A percentile compares a stretch with the other conserved stretches of the same genome.
phyloP scores from a whole-genome alignment of 2,113 vertebrate genomes.

The Callopanchax toddi region DNA sequence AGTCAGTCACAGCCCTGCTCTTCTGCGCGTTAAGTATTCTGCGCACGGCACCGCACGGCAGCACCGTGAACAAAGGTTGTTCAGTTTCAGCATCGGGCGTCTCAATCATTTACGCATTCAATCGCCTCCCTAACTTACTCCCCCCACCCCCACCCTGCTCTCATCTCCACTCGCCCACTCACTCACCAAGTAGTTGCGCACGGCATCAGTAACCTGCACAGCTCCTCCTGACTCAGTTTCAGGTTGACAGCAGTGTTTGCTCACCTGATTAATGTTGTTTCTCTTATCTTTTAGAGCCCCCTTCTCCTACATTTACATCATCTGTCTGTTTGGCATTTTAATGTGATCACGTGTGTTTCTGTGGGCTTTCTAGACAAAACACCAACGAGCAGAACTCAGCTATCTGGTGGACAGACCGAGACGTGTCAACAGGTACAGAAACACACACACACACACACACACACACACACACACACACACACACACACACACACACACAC shows the following conservation, averaged over 20 bases:
- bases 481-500: not conserved
- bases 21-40: conserved; percentile 78
- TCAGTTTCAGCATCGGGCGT: conserved; percentile 72
- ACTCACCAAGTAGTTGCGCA: conserved; percentile 45
- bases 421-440: conserved; percentile 95
- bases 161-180: conserved; percentile 44
- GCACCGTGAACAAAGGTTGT: conserved; percentile 74
- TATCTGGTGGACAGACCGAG: conserved; percentile 99
- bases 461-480: not conserved
- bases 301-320: not conserved
- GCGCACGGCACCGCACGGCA: conserved; percentile 76
- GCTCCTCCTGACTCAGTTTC: conserved; percentile 11
- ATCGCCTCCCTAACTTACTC: conserved; percentile 64
- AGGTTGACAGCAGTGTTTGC: conserved; percentile 7
- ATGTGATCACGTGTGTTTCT: conserved; percentile 26
- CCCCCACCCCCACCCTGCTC: conserved; percentile 42
- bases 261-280: not conserved
- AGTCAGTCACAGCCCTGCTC: conserved; percentile 57
- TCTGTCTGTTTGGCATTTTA: not conserved
- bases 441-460: conserved; percentile 4
- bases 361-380: conserved; percentile 90
- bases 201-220: conserved; percentile 7
- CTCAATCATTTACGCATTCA: conserved; percentile 80
- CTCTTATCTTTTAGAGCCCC: not conserved
- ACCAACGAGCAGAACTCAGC: conserved; percentile 97